Evolutionary conservation across 2,113 vertebrate genomes (phyloP), one percentile per base, ranked within the genome.

Genomic region (Hyperopisus bebe): DNA sequence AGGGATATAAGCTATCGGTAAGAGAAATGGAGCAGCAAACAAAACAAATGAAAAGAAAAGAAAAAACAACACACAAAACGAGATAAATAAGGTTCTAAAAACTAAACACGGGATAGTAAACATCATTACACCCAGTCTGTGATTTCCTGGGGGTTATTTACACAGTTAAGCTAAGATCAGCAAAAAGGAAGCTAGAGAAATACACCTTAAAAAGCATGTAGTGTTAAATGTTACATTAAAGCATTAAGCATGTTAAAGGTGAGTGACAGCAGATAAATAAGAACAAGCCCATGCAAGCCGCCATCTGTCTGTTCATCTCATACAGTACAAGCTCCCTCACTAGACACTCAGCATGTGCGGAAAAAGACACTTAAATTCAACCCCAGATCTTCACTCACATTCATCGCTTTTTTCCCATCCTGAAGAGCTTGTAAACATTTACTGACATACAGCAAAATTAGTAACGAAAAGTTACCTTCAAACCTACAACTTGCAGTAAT

Each of bases 1-100:
- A 99, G 97, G 94, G 97, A 98, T 97, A 99, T 94, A 95, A 99
- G 96, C 98, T 99, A 96, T 93, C 93, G 95, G 94, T 97, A 92
- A 96, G 96, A 96, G 89, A 62, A 94, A 96, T 95, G 95, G 94
- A 96, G 95, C 94, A 91, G 95, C 95, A 95, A 95, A 87, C 96
- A 95, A 96, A 83, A 58, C 94, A 96, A 82, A 94, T 91, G 88
- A 89, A 93, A 96, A 96, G 93, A 95, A 93, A 95, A 94, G 95
- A 94, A 96, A 62, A 27, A 62, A 96, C 94, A 96, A 82, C 46
- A 89, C 74, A 89, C 66, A 87, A 42, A 89, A 89, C 48, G 74
- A 58, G 77, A 39, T 83, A 89, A 89, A 89, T 89, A 85, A 89
- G 80, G 80, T 48, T 84, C 51, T 46, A 85, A 84, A 83, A 85